Conservation (phyloP, 2,888 invertebrate genomes). For the Cosmia pyralina region DNA sequence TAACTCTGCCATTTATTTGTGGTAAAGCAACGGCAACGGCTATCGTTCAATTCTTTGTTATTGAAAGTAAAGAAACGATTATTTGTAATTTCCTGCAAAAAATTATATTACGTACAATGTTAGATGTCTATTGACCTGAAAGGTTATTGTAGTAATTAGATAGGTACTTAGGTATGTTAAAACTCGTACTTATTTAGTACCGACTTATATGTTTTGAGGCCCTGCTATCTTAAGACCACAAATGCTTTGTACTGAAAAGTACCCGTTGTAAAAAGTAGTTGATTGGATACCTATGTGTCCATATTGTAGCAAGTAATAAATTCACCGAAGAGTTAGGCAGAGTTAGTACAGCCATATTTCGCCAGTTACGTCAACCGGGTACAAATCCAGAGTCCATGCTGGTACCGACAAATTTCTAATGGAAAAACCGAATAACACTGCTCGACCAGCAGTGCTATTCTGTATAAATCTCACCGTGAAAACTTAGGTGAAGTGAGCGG, state of each 20-base stretch:
- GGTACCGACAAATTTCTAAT: neutral
- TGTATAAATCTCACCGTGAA: too few relatives aligned
- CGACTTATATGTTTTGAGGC: neutral
- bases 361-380: too few relatives aligned
- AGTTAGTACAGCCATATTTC: too few relatives aligned
- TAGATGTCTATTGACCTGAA: slow-evolving; percentile 42
- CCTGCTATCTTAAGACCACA: neutral
- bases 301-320: too few relatives aligned
- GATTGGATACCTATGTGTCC: too few relatives aligned
- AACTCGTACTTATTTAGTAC: neutral
- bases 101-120: slow-evolving; percentile 28
- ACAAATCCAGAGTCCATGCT: neutral
- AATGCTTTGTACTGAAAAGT: neutral
- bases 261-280: neutral
- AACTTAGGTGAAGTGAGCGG: too few relatives aligned
- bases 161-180: neutral
- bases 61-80: slow-evolving; percentile 33
- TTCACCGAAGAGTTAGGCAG: too few relatives aligned
- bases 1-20: neutral
- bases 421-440: neutral
- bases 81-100: slow-evolving; percentile 40
- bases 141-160: slow-evolving; percentile 24
- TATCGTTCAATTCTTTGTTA: slow-evolving; percentile 17
- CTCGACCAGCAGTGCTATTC: too few relatives aligned
- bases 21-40: neutral